Base-by-base conservation (phyloP, 23 tunicate genomes). In the Halocynthia roretzi region DNA sequence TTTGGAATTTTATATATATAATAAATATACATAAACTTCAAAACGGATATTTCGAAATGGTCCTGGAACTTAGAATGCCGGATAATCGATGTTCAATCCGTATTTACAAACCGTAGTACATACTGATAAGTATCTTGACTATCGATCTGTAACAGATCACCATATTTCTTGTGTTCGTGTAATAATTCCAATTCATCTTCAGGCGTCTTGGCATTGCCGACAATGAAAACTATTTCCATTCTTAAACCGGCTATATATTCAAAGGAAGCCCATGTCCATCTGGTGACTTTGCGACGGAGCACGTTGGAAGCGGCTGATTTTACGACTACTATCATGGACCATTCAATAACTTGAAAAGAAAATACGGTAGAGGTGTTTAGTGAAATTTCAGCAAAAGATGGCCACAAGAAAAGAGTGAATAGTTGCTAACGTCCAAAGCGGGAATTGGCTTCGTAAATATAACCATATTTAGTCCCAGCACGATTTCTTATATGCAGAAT, bases 141-240 rank as follows among this genome's bases (percentile, higher is more conserved):
- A 71, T 71, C 56, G n/a, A 71, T 18, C 51, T 71, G 76, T 52
- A 71, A 15, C 49, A 71, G 58, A 52, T 71, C 76, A n/a, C 76
- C 76, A 52, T 71, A 22, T 22, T 52, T 71, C 48, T 52, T 51
- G n/a, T 71, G 23, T 52, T 71, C 76, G 58, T 71, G 22, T 15
- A 44, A 53, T 40, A 71, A 8, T 51, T 52, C 14, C 11, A 22
- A 10, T 15, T 52, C 22, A 9, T 71, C 76, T 71, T n/a, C 19
- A 17, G 49, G n/a, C 11, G 18, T 71, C 19, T 71, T 54, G n/a
- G 76, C 56, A n/a, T 71, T 71, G 48, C 76, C 76, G 14, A 71
- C 56, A 9, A 71, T 71, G 48, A 71, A 71, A 19, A 71, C 48
- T 0, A 54, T 71, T 71, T 71, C 76, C 8, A 71, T 51, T 52